Evolutionary conservation across 2,113 vertebrate species (phyloP), one percentile per base, ranked within the genome.

Genomic region (Polypterus senegalus): DNA sequence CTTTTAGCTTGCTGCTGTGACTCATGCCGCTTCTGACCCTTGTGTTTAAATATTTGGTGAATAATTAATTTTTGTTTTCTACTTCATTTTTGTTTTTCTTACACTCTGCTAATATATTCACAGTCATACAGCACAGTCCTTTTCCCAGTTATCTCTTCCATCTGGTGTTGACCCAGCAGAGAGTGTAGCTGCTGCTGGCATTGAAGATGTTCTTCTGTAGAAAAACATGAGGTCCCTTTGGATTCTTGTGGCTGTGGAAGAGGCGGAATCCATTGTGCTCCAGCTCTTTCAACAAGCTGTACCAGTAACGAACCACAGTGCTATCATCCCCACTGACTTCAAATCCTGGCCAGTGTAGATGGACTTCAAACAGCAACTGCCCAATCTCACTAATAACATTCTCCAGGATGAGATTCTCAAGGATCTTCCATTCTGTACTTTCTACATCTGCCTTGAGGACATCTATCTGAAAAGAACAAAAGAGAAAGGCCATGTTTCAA

Each of bases 391-490:
- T 83, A 45, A 95, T 76, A 48, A 96, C 87, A 52, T 88, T 84
- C 63, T 98, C 94, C 70, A 98, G 76, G 62, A 98, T 76, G 64
- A 96, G 70, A 58, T 98, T 98, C 81, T 98, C 96, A 75, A 98
- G 70, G 73, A 97, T 93, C 75, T 97, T 97, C 94, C 96, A 98
- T 75, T 98, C 93, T 0, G 92, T 94, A 0, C 94, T 97, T 72
- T 97, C 94, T 89, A 97, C 83, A 3, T 97, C 92, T 48, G 89
- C 86, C 76, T 97, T 98, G 57, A 98, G 82, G 51, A 97, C 77
- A 55, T 97, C 94, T 57, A 97, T 88, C 94, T 97, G 74, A 6
- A 80, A 72, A 44, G 43, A 60, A 66, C 69, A 57, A 52, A 66
- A 3, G 47, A 45, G 47, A 47, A 9, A 62, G 9, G 7, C 7